phyloP scores from a whole-genome alignment of 2,888 invertebrate species.

The Hipparchia sbordonii region DNA sequence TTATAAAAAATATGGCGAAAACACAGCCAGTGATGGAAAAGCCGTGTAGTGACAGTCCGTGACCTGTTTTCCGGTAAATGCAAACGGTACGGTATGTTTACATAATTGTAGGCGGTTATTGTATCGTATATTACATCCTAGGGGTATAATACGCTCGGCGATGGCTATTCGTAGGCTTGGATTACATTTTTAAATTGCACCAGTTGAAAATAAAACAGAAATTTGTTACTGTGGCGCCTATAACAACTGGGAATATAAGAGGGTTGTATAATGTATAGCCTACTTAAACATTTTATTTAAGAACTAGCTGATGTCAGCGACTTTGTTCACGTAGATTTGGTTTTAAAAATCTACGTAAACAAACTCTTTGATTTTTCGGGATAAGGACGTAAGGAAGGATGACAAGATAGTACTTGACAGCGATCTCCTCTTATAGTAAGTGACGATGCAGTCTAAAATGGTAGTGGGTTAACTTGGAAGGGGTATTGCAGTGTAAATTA shows the following conservation, averaged over 20 bases:
- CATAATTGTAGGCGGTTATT: conserved; percentile 32
- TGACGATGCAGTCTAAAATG: too few relatives aligned
- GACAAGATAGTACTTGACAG: too few relatives aligned
- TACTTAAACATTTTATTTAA: too few relatives aligned
- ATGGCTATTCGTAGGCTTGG: not conserved
- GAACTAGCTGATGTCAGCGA: too few relatives aligned
- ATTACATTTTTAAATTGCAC: conserved; percentile 2
- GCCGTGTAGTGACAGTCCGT: conserved; percentile 35
- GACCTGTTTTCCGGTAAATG: conserved; percentile 35
- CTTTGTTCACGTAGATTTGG: too few relatives aligned
- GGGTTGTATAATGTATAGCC: too few relatives aligned
- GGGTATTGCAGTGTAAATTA: too few relatives aligned
- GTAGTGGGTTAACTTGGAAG: too few relatives aligned
- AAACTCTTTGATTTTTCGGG: too few relatives aligned
- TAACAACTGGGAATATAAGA: not conserved
- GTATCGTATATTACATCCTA: conserved; percentile 11
- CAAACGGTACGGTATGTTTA: conserved; percentile 34
- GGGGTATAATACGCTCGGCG: not conserved
- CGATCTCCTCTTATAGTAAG: too few relatives aligned
- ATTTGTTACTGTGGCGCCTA: not conserved
- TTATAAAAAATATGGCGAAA: conserved; percentile 37
- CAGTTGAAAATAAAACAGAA: not conserved
- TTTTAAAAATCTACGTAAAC: too few relatives aligned
- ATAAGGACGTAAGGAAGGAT: too few relatives aligned
- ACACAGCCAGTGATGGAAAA: conserved; percentile 39